These are phyloP conservation scores for Gymnoscelis rufifasciata DNA, from an alignment of 2,888 invertebrate species.

Conservation along the genomic window DNA sequence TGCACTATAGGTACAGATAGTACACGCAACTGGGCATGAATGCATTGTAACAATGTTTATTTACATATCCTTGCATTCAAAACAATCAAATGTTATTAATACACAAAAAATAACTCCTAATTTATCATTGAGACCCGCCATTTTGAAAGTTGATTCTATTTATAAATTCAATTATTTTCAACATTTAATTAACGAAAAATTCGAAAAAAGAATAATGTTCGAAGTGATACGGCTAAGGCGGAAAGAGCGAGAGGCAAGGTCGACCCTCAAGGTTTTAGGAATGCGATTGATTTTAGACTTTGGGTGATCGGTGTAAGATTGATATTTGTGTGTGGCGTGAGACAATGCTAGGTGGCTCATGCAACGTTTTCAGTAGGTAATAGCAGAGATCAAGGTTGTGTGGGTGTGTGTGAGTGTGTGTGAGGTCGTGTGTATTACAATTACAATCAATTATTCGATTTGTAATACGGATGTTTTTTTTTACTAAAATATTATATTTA, in stretches of 20 bases:
- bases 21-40: constrained; percentile 6
- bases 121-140: not conserved
- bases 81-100: constrained; percentile 10
- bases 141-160: constrained; percentile 2
- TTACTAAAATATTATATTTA: not conserved
- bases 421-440: constrained; percentile 32
- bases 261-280: constrained; percentile 61
- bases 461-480: not conserved
- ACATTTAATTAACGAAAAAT: constrained; percentile 34
- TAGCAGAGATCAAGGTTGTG: constrained; percentile 71
- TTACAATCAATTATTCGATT: constrained; percentile 5
- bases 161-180: constrained; percentile 13
- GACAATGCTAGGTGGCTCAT: constrained; percentile 71
- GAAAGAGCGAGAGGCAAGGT: constrained; percentile 75
- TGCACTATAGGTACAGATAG: too few relatives aligned
- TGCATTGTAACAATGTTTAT: constrained; percentile 17
- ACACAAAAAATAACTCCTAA: not conserved
- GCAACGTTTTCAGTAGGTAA: constrained; percentile 70
- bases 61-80: constrained; percentile 16
- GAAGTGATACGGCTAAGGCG: constrained; percentile 76
- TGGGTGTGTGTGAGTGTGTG: constrained; percentile 27
- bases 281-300: constrained; percentile 28
- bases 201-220: constrained; percentile 60
- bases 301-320: constrained; percentile 38
- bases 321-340: constrained; percentile 44